Percentiles rank a stretch among this genome's conserved stretches.
Evolutionary conservation across 2,888 invertebrate genomes (phyloP).

Genomic region (Eilema depressum): DNA sequence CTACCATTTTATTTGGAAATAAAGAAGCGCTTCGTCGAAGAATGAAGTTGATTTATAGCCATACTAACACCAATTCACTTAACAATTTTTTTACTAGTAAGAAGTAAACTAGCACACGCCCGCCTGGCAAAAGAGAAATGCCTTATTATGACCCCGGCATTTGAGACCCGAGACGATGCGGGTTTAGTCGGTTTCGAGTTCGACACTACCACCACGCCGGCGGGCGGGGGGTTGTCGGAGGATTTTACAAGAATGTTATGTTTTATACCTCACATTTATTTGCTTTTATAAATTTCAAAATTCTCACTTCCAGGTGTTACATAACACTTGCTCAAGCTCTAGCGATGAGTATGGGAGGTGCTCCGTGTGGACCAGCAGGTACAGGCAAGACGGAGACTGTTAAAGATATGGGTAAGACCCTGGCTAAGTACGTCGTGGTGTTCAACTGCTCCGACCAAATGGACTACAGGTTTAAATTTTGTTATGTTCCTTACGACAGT

Average conservation of each 20-base stretch:
- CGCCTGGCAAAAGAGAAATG: too few species aligned
- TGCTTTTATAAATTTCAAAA: not conserved
- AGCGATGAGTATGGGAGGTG: constrained; percentile 98
- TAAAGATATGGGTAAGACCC: constrained; percentile 99
- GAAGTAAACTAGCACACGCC: too few species aligned
- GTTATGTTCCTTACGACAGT: too few species aligned
- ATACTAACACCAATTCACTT: too few species aligned
- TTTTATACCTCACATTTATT: not conserved
- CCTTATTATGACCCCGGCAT: too few species aligned
- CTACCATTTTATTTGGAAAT: too few species aligned
- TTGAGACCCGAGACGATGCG: too few species aligned
- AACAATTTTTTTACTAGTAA: too few species aligned
- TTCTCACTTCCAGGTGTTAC: constrained; percentile 91
- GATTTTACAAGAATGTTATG: not conserved
- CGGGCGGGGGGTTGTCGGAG: not conserved
- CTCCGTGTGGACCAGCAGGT: constrained; percentile 98
- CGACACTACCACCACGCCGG: too few species aligned
- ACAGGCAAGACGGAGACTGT: constrained; percentile 99
- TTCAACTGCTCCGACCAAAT: constrained; percentile 99
- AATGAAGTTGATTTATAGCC: too few species aligned
- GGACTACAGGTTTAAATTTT: constrained; percentile 92
- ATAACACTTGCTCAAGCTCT: constrained; percentile 98
- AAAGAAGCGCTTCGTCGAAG: too few species aligned
- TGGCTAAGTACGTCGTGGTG: constrained; percentile 98
- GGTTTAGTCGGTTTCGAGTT: too few species aligned